Evolutionary conservation across 2,113 vertebrate genomes (phyloP).

Genomic region (Nesoenas mayeri): DNA sequence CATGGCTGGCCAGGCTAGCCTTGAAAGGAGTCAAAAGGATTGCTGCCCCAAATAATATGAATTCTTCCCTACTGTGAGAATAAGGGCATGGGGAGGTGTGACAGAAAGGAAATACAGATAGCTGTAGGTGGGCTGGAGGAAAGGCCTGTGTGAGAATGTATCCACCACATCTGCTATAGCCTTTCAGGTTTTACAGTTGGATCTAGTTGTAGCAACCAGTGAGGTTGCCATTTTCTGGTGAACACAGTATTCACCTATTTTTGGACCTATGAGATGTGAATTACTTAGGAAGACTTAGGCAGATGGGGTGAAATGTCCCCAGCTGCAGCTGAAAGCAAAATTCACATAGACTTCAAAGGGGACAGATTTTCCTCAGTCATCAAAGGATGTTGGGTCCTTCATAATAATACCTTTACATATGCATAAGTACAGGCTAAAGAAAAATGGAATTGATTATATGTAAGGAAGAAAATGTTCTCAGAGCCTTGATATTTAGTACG

Average conservation of each 20-base stretch:
- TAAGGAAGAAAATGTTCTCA: not conserved
- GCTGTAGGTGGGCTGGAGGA: not conserved
- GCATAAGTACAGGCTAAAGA: not conserved
- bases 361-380: slow-evolving; percentile 27
- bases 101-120: not conserved
- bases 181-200: not conserved
- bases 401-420: slow-evolving; percentile 16
- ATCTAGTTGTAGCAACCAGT: not conserved
- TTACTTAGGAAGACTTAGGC: not conserved
- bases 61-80: not conserved
- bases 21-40: not conserved
- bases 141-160: not conserved
- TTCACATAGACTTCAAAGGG: slow-evolving; percentile 23
- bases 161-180: not conserved
- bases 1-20: not conserved
- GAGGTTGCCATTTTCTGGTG: not conserved
- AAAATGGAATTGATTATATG: not conserved
- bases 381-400: not conserved
- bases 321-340: not conserved
- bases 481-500: not conserved
- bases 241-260: not conserved
- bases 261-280: not conserved
- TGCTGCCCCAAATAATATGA: not conserved
- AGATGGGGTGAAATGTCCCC: not conserved
- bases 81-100: not conserved